These are phyloP conservation scores for Anguilla japonica DNA, from an alignment of 2,113 vertebrate species.

Conservation along the genomic window DNA sequence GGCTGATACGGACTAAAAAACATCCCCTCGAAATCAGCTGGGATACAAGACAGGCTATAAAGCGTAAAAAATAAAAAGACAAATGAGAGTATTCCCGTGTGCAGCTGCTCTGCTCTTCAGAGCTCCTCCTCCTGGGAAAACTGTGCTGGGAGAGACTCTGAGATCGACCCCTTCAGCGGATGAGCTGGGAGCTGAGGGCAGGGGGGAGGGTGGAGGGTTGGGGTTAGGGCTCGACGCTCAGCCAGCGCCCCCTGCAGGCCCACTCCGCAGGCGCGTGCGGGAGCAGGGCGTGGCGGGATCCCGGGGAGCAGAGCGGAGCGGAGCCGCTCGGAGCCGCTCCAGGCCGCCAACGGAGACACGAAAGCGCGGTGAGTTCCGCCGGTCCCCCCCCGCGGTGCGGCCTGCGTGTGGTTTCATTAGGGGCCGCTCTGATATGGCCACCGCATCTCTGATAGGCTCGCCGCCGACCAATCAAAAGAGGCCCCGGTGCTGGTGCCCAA, in stretches of 20 bases:
- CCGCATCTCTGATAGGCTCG: slow-evolving; percentile 29
- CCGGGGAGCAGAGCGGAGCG: neutral
- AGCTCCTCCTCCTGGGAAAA: no score
- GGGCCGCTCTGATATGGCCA: slow-evolving; percentile 26
- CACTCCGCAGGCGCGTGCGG: neutral
- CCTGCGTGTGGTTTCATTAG: slow-evolving; percentile 30
- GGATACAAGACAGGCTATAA: no score
- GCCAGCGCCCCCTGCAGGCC: no score
- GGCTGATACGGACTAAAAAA: no score
- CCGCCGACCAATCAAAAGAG: slow-evolving; percentile 9
- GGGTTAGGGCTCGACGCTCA: no score
- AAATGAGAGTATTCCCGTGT: no score
- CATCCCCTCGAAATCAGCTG: no score
- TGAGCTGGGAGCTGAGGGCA: slow-evolving; percentile 22
- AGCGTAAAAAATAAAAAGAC: neutral
- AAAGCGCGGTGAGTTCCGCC: neutral
- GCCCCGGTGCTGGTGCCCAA: slow-evolving; percentile 5
- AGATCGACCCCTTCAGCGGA: neutral
- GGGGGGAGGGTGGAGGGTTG: neutral
- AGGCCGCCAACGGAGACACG: neutral
- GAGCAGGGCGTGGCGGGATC: neutral
- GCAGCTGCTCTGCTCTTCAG: no score
- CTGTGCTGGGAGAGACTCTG: no score
- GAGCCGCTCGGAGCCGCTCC: neutral
- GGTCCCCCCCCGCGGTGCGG: neutral